Base-by-base conservation (phyloP, 2,113 vertebrate species). In the Anas platyrhynchos region DNA sequence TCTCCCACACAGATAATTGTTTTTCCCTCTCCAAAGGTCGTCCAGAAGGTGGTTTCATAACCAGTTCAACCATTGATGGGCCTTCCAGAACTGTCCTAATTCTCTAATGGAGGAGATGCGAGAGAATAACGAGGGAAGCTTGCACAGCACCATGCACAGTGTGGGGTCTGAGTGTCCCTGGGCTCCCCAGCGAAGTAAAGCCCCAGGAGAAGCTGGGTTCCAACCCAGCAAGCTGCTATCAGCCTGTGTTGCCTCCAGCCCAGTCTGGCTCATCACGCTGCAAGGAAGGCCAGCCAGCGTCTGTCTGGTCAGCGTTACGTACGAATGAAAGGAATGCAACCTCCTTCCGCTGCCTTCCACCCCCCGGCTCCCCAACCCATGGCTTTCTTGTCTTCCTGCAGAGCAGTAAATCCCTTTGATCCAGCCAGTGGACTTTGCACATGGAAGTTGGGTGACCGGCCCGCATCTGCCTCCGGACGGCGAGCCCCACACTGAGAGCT, bases 231-330 rank as follows among this genome's bases (percentile, higher is more conserved):
- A 74, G 86, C 85, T 91, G 79, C 83, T 94, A 82, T 93, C 89
- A 61, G 83, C 54, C 74, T 81, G 61, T 48, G 54, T 3, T 83
- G 88, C 88, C 90, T 91, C 61, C 83, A 95, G 93, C 83, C 62
- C 94, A 38, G 88, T 27, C 62, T 65, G 94, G 83, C 67, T 93
- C 66, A 88, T 85, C 78, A 34, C 0, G 0, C 25, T 80, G 66
- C 0, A 0, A 79, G 46, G 66, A 91, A 62, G 46, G 18, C 41
- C 95, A 95, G 95, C 85, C 91, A 94, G 78, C 7, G 0, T 67
- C 91, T 95, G 91, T 93, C 91, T 91, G 85, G 80, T 96, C 94
- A 94, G 92, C 26, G 76, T 96, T 96, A 96, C 93, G 72, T 92
- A 95, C 1, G 54, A 93, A 86, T 0, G 1, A 90, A 97, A 95